Percentiles rank a stretch among this genome's conserved stretches.
phyloP scores from a whole-genome alignment of 2,888 invertebrate species.

The Aleiodes testaceus region DNA sequence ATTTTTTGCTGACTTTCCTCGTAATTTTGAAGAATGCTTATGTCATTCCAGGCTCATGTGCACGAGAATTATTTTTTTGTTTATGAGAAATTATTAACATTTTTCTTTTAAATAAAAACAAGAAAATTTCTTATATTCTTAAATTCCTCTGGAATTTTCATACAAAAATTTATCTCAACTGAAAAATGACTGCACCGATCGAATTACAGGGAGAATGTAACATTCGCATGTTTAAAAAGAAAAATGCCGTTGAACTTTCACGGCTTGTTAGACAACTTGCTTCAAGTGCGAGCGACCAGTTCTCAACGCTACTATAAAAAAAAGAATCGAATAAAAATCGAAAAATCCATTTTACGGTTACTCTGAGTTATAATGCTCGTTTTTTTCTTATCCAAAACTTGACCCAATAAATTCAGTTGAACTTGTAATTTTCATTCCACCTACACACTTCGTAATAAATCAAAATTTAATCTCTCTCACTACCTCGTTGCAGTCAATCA shows the following conservation, averaged over 20 bases:
- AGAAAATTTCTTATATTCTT: no score
- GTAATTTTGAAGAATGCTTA: no score
- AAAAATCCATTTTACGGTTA: neutral
- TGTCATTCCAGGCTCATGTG: no score
- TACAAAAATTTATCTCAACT: neutral
- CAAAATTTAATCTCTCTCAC: no score
- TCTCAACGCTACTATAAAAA: slow-evolving; percentile 35
- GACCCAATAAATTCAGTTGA: no score
- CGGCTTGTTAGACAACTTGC: slow-evolving; percentile 41
- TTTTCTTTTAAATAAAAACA: neutral
- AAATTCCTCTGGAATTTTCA: neutral
- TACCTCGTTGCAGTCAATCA: no score
- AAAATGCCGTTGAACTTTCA: slow-evolving; percentile 54
- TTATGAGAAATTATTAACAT: neutral
- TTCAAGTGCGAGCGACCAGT: slow-evolving; percentile 53
- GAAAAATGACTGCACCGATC: neutral
- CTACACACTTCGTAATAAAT: no score
- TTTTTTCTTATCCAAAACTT: no score
- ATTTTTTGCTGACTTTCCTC: no score
- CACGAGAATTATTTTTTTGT: no score
- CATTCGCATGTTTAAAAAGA: slow-evolving; percentile 25
- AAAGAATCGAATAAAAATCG: slow-evolving; percentile 13
- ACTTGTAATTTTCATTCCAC: no score
- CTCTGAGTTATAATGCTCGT: no score
- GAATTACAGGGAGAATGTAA: slow-evolving; percentile 40